Base-by-base conservation (phyloP, 2,797 vertebrate species). In the Poeciliopsis infans region DNA sequence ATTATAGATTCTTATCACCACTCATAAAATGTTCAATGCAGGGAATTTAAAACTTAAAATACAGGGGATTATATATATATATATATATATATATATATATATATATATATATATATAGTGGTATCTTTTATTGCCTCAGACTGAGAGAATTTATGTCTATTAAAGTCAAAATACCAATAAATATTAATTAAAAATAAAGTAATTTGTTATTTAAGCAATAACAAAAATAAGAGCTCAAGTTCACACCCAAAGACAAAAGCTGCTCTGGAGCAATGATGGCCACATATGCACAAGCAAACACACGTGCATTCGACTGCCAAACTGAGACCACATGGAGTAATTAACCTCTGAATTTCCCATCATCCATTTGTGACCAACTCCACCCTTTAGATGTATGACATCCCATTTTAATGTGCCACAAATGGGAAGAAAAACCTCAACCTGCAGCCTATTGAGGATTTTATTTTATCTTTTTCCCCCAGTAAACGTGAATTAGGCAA, bases 401-500 rank as follows among this genome's bases (percentile, higher is more conserved):
- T 81, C 71, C 73, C 78, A 86, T 87, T 89, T 88, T 87, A 85
- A 86, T 81, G 85, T 88, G 86, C 84, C 76, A 45, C 5, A 79
- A 61, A 55, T 28, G 12, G 28, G 69, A 51, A 81, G 72, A 74
- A 76, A 77, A 83, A 1, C 74, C 41, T n/a, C 47, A 88, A 84
- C 76, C 78, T 70, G 61, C 69, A 73, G 75, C 87, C 46, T 85
- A 43, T 46, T 81, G 84, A 86, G 81, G 83, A 77, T 73, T 57
- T 61, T 81, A 70, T n/a, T 69, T 43, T 23, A 18, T 39, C 10
- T 36, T 36, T 36, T 36, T 1, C 33, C 39, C 41, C 81, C 72
- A 79, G 75, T 85, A 81, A 86, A 88, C 85, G 89, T 92, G 88
- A 91, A 90, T 92, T 87, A 87, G 87, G 79, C 88, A 93, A 94